Evolutionary conservation across 2,797 vertebrate genomes (phyloP), one percentile per base, ranked within the genome.

Genomic region (Pseudochromis fuscus): DNA sequence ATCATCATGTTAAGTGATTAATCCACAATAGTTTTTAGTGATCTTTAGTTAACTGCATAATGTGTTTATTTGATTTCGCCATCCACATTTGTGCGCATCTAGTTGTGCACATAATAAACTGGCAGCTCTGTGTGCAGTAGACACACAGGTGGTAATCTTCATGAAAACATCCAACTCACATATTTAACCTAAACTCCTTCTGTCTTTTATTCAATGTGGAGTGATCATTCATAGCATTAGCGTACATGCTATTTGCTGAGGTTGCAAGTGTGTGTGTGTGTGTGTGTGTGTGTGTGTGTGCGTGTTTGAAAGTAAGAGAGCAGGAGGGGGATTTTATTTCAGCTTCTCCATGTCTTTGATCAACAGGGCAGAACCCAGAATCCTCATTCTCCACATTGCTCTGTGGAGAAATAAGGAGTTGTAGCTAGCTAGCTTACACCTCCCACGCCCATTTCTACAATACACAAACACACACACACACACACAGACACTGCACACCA

Each of bases 361-460:
- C 72, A 74, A 27, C 78, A 84, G 82, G 74, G 87, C 81, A 76
- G 77, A 91, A 87, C 66, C 67, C 80, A 78, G 82, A 88, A 82
- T 88, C 84, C 86, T 93, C 87, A 86, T 93, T 93, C 91, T 84
- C 88, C 67, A 85, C 89, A 91, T 92, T 87, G 73, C 91, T 90
- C 69, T 57, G 73, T 66, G 84, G 72, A 84, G 81, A 53, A 90
- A 91, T 92, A 92, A 93, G 73, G 48, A 85, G 72, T 86, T 77
- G 83, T 77, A 85, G 84, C 87, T 75, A 60, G 80, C 77, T 64
- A 77, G 74, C 79, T 79, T 50, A 69, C 68, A 67, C 79, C 91
- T 91, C 90, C 91, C 88, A 93, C 91, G 49, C 85, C 77, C 63
- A 66, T 63, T 79, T 87, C 79, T 82, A 68, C 75, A 62, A 81